Evolutionary conservation across 1,140 invertebrate species (phyloP), one percentile per base, ranked within the genome.

Genomic region (Holcopasites calliopsidis): DNA sequence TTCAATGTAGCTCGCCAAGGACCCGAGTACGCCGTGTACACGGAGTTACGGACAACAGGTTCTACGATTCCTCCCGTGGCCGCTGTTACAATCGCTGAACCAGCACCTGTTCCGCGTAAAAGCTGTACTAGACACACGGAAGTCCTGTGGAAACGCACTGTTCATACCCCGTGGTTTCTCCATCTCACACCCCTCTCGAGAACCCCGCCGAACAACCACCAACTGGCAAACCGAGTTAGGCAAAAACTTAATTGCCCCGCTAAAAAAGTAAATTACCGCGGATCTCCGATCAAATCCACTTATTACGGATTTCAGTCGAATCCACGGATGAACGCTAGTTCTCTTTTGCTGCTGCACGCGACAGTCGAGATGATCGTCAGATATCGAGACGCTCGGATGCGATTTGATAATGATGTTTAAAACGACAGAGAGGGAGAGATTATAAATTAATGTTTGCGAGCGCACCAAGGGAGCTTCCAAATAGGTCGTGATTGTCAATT

Each of bases 191-290:
- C 28, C 54, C 1, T 8, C 23, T 16, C 23, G 23, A 31, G 18
- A 57, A 2, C 11, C 55, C n/a, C 10, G n/a, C 35, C 55, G 55
- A 58, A 62, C 60, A 40, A 35, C 28, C 61, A 26, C 4, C 28
- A 28, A 16, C 44, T 10, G 13, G 26, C 31, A 47, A 47, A 47
- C 44, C 5, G 11, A n/a, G 42, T 35, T 3, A 1, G 28, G 31
- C 4, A 74, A 74, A 66, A 74, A 66, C 38, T 74, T 74, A 74
- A 74, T 74, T 74, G 71, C 65, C 65, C 62, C 62, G 71, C 61
- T 74, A 74, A 74, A 55, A n/a, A 55, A 40, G 61, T 66, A 21
- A 74, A 74, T 74, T 66, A 66, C 66, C 49, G 38, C 38, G 38
- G 50, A 62, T 64, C 69, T 62, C 23, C 58, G 38, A 62, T 58